Evolutionary conservation across 2,113 vertebrate species (phyloP), one percentile per base, ranked within the genome.

Genomic region (Odontesthes bonariensis): DNA sequence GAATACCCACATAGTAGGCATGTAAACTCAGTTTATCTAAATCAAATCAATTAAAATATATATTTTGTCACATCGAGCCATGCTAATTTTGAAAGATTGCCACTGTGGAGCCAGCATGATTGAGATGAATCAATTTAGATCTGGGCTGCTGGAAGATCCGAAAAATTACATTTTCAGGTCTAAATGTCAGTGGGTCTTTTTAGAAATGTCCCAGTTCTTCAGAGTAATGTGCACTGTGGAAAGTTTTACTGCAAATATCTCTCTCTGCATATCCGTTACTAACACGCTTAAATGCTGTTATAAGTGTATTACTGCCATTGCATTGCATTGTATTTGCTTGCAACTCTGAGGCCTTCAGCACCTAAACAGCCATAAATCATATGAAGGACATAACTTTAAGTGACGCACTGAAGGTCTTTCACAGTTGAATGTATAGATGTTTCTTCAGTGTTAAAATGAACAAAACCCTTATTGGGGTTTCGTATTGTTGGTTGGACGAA

Each of bases 141-240:
- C 13, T 57, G 47, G n/a, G 3, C 33, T 40, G 51, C 31, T 79
- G 14, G 6, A 79, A 79, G 8, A 31, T n/a, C 27, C 40, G 23
- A 67, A 42, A 84, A 69, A 73, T 42, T 10, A 17, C 46, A 63
- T 54, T 62, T 54, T 14, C 40, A 57, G 53, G 44, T 56, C 54
- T 66, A 14, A 17, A n/a, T 32, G 17, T 76, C 20, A 60, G 38
- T n/a, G 16, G 38, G 59, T 35, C 57, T 51, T 67, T 44, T 42
- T 44, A 67, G 20, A 71, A 38, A 63, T 69, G 14, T 35, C 31
- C 17, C 16, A 52, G 17, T 60, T 57, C 13, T 0, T 57, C 4
- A 51, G 19, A 33, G 27, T 47, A 19, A 60, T 40, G 46, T 23
- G 8, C 12, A 27, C 35, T 10, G 14, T 31, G 47, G 12, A 8